These are phyloP conservation scores for Dryobotodes eremita DNA, from an alignment of 2,888 invertebrate genomes.

Conservation along the genomic window DNA sequence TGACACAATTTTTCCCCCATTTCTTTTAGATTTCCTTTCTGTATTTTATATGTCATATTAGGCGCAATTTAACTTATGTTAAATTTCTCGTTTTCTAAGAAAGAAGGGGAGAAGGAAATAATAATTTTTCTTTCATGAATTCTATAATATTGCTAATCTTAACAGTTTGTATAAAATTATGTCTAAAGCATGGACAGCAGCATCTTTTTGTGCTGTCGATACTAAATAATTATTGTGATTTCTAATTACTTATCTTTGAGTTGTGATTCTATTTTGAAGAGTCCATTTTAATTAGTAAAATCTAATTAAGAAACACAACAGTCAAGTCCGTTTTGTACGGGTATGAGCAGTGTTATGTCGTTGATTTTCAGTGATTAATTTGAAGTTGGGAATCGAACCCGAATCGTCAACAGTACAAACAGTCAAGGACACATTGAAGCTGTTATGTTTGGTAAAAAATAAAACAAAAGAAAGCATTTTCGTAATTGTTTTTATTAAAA, in stretches of 20 bases:
- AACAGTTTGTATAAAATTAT: not conserved
- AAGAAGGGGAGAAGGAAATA: no score
- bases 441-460: not conserved
- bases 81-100: no score
- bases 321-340: not conserved
- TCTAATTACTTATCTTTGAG: no score
- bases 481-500: conserved; percentile 79
- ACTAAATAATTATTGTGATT: no score
- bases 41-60: no score
- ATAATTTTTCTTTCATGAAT: not conserved
- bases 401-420: not conserved
- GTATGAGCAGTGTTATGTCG: not conserved
- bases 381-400: not conserved
- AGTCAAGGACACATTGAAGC: not conserved
- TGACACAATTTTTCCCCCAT: no score
- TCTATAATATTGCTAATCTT: not conserved
- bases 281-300: not conserved
- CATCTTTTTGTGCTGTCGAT: no score
- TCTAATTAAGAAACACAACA: no score
- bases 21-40: no score
- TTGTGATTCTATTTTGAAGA: not conserved
- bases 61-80: no score
- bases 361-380: not conserved
- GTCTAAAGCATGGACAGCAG: not conserved
- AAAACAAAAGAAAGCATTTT: conserved; percentile 55